Percentiles rank a stretch among this genome's conserved stretches.
These are phyloP conservation scores for Diabrotica undecimpunctata DNA, from an alignment of 1,140 invertebrate species.

Conservation along the genomic window DNA sequence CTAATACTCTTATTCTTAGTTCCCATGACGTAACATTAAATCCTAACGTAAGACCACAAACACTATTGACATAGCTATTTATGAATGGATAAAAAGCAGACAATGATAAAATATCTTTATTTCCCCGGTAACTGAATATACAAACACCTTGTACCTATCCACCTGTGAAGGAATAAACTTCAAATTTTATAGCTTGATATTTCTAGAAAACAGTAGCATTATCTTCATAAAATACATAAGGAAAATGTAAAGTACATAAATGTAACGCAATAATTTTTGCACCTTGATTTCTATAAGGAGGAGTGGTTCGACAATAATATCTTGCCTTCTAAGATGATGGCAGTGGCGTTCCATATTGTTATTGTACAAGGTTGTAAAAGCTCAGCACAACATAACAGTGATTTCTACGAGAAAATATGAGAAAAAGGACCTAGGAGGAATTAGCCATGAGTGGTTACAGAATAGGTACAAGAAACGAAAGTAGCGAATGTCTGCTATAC, in stretches of 20 bases:
- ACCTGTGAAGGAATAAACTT: neutral
- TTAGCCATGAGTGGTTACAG: too few relatives aligned
- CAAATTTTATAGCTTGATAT: neutral
- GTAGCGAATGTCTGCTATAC: too few relatives aligned
- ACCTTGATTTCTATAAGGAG: conserved; percentile 1
- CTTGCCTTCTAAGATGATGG: too few relatives aligned
- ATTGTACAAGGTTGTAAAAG: too few relatives aligned
- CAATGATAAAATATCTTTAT: neutral
- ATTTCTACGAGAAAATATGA: too few relatives aligned
- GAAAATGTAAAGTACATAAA: conserved; percentile 3
- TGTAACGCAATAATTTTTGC: conserved; percentile 2
- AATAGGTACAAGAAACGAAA: too few relatives aligned
- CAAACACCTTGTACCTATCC: neutral
- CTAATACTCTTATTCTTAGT: too few relatives aligned
- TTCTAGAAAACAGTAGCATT: conserved; percentile 1
- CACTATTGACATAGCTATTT: neutral
- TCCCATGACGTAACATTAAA: too few relatives aligned
- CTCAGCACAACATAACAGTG: too few relatives aligned
- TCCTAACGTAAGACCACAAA: too few relatives aligned
- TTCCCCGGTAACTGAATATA: neutral
- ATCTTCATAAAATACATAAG: conserved; percentile 3
- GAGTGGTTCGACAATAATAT: neutral
- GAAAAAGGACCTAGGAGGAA: too few relatives aligned
- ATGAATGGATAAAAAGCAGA: conserved; percentile 2
- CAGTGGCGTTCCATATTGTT: too few relatives aligned